Base-by-base conservation (phyloP, 2,888 invertebrate genomes). In the Sicus ferrugineus region DNA sequence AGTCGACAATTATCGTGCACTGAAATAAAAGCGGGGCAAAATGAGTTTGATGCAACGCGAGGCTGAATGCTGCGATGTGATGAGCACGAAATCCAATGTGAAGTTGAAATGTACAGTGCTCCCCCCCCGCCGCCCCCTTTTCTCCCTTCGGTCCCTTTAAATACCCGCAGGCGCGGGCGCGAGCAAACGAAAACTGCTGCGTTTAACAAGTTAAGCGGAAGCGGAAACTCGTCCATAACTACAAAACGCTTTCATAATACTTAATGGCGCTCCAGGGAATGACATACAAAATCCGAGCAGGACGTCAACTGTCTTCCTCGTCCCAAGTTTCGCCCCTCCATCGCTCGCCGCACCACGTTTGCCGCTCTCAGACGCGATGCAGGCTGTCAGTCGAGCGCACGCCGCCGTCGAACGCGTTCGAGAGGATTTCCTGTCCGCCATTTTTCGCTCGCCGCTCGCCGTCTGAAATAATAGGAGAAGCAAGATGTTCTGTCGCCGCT, bases 401-500 rank as follows among this genome's bases (percentile, higher is more conserved):
- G 58, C 66, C 19, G 34, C 52, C 11, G 28, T 50, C 64, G 31
- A 28, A 38, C 61, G 52, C 30, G 42, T 38, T 14, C 9, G 14
- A 1, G 19, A 11, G 3, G 11, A 14, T 23, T 46, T 62, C 28
- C 11, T 23, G 14, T 31, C 38, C 26, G 66, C 3, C 31, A 16
- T 48, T 28, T 26, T 31, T 28, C 56, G 16, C 16, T 26, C 28
- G 50, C 14, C 21, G 19, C 14, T 34, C 2, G 16, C 19, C 38
- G 19, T 9, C 34, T 26, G 4, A 38, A 54, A 38, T 42, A 42
- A 1, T 77, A 77, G 77, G 21, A 34, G 2, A 72, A 78, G 75
- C 70, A 77, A 72, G 73, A 80, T 83, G 80, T 84, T 84, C 76
- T 84, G 84, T 78, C 82, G 81, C 72, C 83, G 80, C 75, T 84